These are phyloP conservation scores for Drosophila dunni DNA, from an alignment of 1,140 invertebrate genomes.

Conservation along the genomic window DNA sequence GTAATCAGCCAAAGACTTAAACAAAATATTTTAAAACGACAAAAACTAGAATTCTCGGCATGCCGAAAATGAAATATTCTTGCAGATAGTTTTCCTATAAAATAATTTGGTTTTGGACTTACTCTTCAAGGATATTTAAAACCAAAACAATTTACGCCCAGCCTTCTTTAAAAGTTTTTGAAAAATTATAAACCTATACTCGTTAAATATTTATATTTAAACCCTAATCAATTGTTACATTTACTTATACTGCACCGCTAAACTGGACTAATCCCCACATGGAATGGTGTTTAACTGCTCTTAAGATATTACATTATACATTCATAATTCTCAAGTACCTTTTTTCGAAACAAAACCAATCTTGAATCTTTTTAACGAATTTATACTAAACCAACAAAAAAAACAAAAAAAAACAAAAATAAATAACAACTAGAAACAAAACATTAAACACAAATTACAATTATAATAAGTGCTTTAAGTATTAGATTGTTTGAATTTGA, in stretches of 20 bases:
- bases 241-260: slow-evolving; percentile 42
- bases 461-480: slow-evolving; percentile 66
- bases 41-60: not conserved
- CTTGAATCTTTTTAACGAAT: slow-evolving; percentile 79
- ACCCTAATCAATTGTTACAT: slow-evolving; percentile 55
- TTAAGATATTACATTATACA: slow-evolving; percentile 37
- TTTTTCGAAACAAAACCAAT: slow-evolving; percentile 65
- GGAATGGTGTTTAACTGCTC: slow-evolving; percentile 48
- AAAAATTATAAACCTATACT: slow-evolving; percentile 45
- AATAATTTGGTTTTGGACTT: not conserved
- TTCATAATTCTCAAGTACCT: slow-evolving; percentile 75
- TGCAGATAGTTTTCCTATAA: not conserved
- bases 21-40: slow-evolving; percentile 18
- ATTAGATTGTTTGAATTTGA: slow-evolving; percentile 75
- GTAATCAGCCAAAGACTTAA: slow-evolving; percentile 79
- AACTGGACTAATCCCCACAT: slow-evolving; percentile 38
- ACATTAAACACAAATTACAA: slow-evolving; percentile 20
- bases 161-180: slow-evolving; percentile 53
- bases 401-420: slow-evolving; percentile 40
- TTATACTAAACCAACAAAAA: slow-evolving; percentile 60
- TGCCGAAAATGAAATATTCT: slow-evolving; percentile 1
- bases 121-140: slow-evolving; percentile 4
- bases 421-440: slow-evolving; percentile 46
- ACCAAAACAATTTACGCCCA: slow-evolving; percentile 31
- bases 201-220: slow-evolving; percentile 43